phyloP scores from a whole-genome alignment of 2,888 invertebrate species.

The Harpalus rufipes region DNA sequence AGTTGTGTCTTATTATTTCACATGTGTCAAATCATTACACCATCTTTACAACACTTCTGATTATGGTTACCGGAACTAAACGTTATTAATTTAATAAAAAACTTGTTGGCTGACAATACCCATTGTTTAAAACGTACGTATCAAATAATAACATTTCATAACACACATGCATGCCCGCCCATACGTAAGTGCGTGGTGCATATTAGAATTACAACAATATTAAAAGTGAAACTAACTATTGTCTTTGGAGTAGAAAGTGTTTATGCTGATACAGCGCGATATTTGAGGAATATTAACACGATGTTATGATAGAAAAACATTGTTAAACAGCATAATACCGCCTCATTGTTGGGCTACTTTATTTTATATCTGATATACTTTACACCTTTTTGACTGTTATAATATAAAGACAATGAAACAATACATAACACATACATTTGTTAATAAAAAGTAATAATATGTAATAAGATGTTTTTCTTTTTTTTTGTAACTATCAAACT shows the following conservation, averaged over 20 bases:
- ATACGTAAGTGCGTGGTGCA: constrained; percentile 38
- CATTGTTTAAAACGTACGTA: constrained; percentile 30
- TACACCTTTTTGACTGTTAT: background rate
- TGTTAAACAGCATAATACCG: background rate
- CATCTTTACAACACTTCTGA: constrained; percentile 7
- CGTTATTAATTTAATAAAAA: constrained; percentile 52
- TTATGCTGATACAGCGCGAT: constrained; percentile 25
- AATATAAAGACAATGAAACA: background rate
- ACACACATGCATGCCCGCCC: constrained; percentile 18
- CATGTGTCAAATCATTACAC: constrained; percentile 26
- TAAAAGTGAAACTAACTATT: constrained; percentile 51
- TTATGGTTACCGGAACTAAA: constrained; percentile 30
- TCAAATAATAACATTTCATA: constrained; percentile 52
- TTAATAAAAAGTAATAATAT: background rate
- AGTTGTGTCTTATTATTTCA: background rate
- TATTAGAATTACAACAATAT: constrained; percentile 52
- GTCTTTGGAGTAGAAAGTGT: constrained; percentile 41
- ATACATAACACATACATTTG: background rate
- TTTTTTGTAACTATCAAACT: no score
- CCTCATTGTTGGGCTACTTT: background rate
- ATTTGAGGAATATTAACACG: constrained; percentile 23
- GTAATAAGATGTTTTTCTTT: no score
- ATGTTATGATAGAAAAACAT: constrained; percentile 12
- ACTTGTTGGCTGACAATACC: constrained; percentile 37
- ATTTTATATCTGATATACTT: background rate